phyloP scores from a whole-genome alignment of 1,140 invertebrate genomes.

The Platorchestia sp. region DNA sequence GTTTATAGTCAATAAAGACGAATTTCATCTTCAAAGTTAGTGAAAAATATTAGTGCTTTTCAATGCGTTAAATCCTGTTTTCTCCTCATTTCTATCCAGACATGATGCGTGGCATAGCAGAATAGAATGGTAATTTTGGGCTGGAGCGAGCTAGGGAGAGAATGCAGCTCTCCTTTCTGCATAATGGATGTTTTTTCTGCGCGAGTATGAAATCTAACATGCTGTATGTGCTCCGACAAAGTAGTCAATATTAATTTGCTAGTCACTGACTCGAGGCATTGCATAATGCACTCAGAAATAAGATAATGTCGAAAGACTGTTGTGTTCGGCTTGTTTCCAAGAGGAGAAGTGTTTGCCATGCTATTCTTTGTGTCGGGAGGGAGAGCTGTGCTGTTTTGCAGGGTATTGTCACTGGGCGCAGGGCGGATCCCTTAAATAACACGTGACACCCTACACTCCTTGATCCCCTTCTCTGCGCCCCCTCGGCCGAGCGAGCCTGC shows the following conservation, averaged over 20 bases:
- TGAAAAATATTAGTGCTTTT: background rate
- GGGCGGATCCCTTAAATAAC: constrained; percentile 26
- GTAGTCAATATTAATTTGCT: background rate
- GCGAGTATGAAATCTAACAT: background rate
- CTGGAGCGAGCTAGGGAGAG: background rate
- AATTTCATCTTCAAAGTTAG: background rate
- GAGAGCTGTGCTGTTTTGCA: constrained; percentile 45
- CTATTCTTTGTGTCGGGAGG: constrained; percentile 14
- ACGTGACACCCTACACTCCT: constrained; percentile 52
- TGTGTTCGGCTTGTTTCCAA: constrained; percentile 9
- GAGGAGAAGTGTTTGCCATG: background rate
- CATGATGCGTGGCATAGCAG: background rate
- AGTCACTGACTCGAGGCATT: background rate
- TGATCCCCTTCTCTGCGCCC: constrained; percentile 31
- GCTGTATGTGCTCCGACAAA: background rate
- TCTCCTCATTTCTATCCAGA: background rate
- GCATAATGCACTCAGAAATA: constrained; percentile 1
- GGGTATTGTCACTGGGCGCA: constrained; percentile 39
- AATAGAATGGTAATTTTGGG: background rate
- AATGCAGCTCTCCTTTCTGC: background rate
- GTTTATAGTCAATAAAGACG: background rate
- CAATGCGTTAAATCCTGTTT: background rate
- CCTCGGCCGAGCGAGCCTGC: background rate
- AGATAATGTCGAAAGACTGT: background rate
- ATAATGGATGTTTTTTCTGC: background rate